Percentiles rank a stretch among this genome's conserved stretches.
Conservation (phyloP, 2,888 invertebrate species). For the Mactromeris polynyma region DNA sequence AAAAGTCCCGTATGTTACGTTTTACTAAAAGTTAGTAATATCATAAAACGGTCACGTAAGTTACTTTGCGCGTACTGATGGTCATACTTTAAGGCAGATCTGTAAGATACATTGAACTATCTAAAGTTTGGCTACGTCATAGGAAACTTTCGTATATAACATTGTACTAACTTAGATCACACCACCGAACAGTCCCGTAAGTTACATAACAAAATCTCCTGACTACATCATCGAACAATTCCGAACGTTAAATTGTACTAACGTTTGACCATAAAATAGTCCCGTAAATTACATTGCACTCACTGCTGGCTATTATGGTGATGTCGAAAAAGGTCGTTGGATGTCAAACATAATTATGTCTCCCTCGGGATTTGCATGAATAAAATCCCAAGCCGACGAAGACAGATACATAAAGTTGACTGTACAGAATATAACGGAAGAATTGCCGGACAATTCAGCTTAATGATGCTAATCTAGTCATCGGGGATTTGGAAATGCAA, state of each 20-base stretch:
- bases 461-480: not conserved
- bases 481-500: not conserved
- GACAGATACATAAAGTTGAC: not conserved
- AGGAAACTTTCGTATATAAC: not conserved
- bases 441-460: not conserved
- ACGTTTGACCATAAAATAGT: not conserved
- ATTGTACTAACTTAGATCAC: not conserved
- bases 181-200: no score
- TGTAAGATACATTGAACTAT: not conserved
- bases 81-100: not conserved
- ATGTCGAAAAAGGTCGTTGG: not conserved
- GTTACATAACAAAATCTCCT: not conserved
- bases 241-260: not conserved
- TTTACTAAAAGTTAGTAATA: not conserved
- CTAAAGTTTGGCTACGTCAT: not conserved
- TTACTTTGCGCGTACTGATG: not conserved
- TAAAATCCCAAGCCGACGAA: not conserved
- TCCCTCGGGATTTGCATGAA: not conserved
- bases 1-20: not conserved
- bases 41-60: not conserved
- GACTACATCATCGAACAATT: not conserved
- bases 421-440: not conserved
- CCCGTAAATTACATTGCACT: no score
- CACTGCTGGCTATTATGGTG: not conserved
- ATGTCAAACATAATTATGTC: not conserved